phyloP scores from a whole-genome alignment of 2,797 vertebrate species.

The Masticophis lateralis region DNA sequence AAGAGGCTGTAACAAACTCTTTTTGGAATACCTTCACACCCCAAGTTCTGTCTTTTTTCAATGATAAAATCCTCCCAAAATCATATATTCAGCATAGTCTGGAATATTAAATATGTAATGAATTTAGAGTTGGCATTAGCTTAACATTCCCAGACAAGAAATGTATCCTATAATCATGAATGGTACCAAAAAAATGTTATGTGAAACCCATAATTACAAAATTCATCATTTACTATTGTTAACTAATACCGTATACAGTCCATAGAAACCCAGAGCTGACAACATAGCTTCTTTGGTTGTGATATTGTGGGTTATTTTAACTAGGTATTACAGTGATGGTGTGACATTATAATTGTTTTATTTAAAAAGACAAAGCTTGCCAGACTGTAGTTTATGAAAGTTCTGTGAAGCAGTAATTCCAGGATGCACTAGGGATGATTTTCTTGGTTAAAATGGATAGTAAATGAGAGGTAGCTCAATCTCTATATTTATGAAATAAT shows the following conservation, averaged over 20 bases:
- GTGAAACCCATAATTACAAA: background rate
- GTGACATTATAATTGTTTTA: constrained; percentile 33
- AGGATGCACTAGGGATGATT: constrained; percentile 1
- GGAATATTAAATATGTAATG: background rate
- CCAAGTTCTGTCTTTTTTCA: rapidly evolving
- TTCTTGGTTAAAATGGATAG: constrained; percentile 46
- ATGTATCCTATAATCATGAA: background rate
- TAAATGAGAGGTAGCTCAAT: constrained; percentile 18
- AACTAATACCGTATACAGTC: background rate
- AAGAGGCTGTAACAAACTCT: background rate
- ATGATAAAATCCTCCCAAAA: background rate
- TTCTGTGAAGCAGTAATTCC: constrained; percentile 29
- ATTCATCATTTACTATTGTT: background rate
- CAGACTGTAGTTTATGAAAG: constrained; percentile 20
- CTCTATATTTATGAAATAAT: constrained; percentile 58
- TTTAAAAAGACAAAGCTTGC: constrained; percentile 21
- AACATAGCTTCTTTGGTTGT: constrained; percentile 6
- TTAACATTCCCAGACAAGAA: background rate
- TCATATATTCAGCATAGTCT: background rate
- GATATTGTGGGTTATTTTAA: constrained; percentile 38
- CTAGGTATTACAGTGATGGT: background rate
- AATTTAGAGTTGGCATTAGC: background rate
- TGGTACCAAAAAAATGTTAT: background rate
- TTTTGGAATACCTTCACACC: background rate
- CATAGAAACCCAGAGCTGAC: background rate